A percentile compares a stretch with the other conserved stretches of the same genome.
phyloP scores from a whole-genome alignment of 2,888 invertebrate species.

The Dryomyza anilis region DNA sequence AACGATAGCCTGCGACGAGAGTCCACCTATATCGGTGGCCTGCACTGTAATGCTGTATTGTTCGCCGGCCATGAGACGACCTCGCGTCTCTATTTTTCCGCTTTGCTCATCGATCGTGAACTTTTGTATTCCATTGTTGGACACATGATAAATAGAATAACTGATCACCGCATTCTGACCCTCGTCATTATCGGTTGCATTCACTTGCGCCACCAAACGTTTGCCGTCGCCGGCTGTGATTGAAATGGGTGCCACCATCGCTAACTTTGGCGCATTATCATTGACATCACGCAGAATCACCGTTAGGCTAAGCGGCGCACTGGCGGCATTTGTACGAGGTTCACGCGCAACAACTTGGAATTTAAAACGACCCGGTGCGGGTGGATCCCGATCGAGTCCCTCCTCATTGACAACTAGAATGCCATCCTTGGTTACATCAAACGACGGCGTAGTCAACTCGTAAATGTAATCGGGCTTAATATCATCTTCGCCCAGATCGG shows the following conservation, averaged over 20 bases:
- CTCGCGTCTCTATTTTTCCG: slow-evolving; percentile 79
- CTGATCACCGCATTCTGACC: slow-evolving; percentile 81
- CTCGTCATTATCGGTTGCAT: slow-evolving; percentile 82
- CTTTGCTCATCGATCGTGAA: slow-evolving; percentile 81
- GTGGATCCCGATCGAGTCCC: slow-evolving; percentile 84
- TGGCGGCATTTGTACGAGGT: slow-evolving; percentile 77
- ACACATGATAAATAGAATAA: slow-evolving; percentile 88
- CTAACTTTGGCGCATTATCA: slow-evolving; percentile 83
- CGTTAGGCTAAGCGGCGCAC: slow-evolving; percentile 79
- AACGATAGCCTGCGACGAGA: slow-evolving; percentile 83
- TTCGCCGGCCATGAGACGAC: slow-evolving; percentile 82
- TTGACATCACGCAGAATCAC: slow-evolving; percentile 82
- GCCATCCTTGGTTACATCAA: slow-evolving; percentile 76
- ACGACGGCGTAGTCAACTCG: slow-evolving; percentile 83
- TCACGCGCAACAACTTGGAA: slow-evolving; percentile 90
- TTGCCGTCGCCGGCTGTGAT: slow-evolving; percentile 79
- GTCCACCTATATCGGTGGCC: slow-evolving; percentile 79
- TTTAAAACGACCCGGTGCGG: slow-evolving; percentile 80
- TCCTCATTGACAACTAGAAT: slow-evolving; percentile 80
- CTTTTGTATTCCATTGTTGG: slow-evolving; percentile 86
- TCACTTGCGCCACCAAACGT: slow-evolving; percentile 72
- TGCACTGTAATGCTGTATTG: slow-evolving; percentile 88
- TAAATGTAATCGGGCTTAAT: slow-evolving; percentile 79
- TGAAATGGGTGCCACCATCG: slow-evolving; percentile 78
- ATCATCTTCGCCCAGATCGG: slow-evolving; percentile 83